Evolutionary conservation across 2,888 invertebrate species (phyloP), one percentile per base, ranked within the genome.

Genomic region (Agrotis segetum): DNA sequence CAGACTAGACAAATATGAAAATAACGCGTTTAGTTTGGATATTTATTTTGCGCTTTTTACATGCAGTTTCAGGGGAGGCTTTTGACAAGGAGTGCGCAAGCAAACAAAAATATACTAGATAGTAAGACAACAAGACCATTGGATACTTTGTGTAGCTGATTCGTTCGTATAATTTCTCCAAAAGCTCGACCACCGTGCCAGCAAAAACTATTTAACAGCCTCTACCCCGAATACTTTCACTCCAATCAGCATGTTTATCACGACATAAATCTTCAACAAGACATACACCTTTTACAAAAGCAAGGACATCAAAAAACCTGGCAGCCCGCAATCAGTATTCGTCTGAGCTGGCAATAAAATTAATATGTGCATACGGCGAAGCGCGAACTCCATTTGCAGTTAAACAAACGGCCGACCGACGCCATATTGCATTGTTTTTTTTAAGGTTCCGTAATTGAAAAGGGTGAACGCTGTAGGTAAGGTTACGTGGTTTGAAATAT

Each of bases 301-400:
- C 77, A 74, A 81, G 77, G 77, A 81, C 86, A 86, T 86, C 75
- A 86, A 82, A 85, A 81, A 86, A 85, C 73, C 68, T 78, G 85
- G 80, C 85, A 81, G 58, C 66, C 71, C 59, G 59, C 78, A 81
- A 87, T 83, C 84, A 82, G 87, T 86, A 87, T 84, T 82, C 88
- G 72, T 74, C 74, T 80, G 73, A 76, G 78, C 72, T 71, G 79
- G 85, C 80, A 84, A 86, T 90, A 87, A 92, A 92, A 92, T 92
- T 92, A 88, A 91, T 89, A 91, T 90, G 92, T 89, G 91, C 88
- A 87, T 81, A 90, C 90, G 88, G 81, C 86, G 87, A 87, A 88
- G 88, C 90, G 90, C 83, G 89, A 88, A 91, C 86, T 72, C 85
- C 90, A 91, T 92, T 92, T 90, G 91, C 91, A 89, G 90, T 90